Evolutionary conservation across 2,888 invertebrate genomes (phyloP).

Genomic region (Xestia ashworthii): DNA sequence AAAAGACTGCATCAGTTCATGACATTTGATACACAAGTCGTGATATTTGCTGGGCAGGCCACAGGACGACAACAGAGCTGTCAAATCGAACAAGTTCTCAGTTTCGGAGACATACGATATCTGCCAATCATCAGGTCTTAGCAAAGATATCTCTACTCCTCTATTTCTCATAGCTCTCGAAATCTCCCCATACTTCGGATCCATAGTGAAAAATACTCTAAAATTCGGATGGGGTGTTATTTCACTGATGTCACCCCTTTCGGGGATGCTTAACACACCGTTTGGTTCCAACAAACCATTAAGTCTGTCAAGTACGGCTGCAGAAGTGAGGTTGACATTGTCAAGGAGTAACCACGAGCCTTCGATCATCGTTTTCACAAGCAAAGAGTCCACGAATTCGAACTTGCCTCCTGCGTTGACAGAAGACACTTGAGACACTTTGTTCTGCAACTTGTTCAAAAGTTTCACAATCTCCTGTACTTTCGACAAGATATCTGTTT

Average conservation of each 20-base stretch:
- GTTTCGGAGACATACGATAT: slow-evolving; percentile 77
- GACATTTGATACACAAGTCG: slow-evolving; percentile 80
- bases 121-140: slow-evolving; percentile 80
- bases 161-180: slow-evolving; percentile 99
- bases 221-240: slow-evolving; percentile 97
- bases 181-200: slow-evolving; percentile 98
- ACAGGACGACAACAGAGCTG: slow-evolving; percentile 82
- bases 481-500: slow-evolving; percentile 60
- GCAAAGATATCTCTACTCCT: slow-evolving; percentile 95
- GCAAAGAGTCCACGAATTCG: slow-evolving; percentile 97
- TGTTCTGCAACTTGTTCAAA: slow-evolving; percentile 81
- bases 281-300: slow-evolving; percentile 98
- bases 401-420: slow-evolving; percentile 97
- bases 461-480: slow-evolving; percentile 76
- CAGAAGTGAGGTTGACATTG: slow-evolving; percentile 98
- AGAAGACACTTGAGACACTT: slow-evolving; percentile 90
- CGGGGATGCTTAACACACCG: slow-evolving; percentile 97
- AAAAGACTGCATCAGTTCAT: slow-evolving; percentile 84
- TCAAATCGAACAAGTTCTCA: slow-evolving; percentile 83
- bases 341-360: slow-evolving; percentile 97
- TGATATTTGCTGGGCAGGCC: slow-evolving; percentile 83
- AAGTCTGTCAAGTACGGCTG: slow-evolving; percentile 98
- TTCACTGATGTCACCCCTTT: slow-evolving; percentile 96
- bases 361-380: slow-evolving; percentile 95
- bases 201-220: slow-evolving; percentile 98